Base-by-base conservation (phyloP, 2,113 vertebrate genomes). In the Tragulus kanchil region DNA sequence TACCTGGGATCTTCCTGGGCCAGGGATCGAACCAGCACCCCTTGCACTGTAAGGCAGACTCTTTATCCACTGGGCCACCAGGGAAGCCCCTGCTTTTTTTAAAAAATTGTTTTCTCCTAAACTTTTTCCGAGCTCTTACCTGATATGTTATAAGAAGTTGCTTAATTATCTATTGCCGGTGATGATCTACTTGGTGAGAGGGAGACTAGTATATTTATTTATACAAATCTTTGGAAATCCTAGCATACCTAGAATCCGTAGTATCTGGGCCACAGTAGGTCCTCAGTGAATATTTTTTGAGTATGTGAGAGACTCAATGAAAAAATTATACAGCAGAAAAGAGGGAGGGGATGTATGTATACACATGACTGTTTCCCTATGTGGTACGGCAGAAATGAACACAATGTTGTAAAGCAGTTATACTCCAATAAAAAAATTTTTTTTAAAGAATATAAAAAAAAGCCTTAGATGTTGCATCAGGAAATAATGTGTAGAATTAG, bases 151-250 rank as follows among this genome's bases (percentile, higher is more conserved):
- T 25, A 17, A 69, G 19, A 58, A 58, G 21, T 42, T 67, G 8
- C 8, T 85, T 67, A 28, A 75, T 73, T 79, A 8, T 89, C 45
- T 96, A 26, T 62, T 54, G 16, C 69, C 52, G 95, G 16, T 93
- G 59, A 83, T 77, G 75, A 28, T 48, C 61, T 91, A 19, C 36
- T 5, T 75, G 48, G 64, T 59, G 48, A 50, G 10, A 93, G 45
- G 11, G 48, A 69, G 7, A 77, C 50, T 89, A 59, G 67, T 93
- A 65, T 89, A 62, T 64, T 94, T 89, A 92, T 52, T 71, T 82
- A 82, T 82, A 82, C 59, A 61, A 56, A 73, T 56, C 15, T 4
- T 78, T 89, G 17, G 23, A 86, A 89, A 64, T 21, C 36, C 36
- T 45, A 78, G 16, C 81, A 62, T 58, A 62, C 17, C 71, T 90